These are phyloP conservation scores for Drosophila sproati DNA, from an alignment of 1,140 invertebrate species.

Conservation along the genomic window DNA sequence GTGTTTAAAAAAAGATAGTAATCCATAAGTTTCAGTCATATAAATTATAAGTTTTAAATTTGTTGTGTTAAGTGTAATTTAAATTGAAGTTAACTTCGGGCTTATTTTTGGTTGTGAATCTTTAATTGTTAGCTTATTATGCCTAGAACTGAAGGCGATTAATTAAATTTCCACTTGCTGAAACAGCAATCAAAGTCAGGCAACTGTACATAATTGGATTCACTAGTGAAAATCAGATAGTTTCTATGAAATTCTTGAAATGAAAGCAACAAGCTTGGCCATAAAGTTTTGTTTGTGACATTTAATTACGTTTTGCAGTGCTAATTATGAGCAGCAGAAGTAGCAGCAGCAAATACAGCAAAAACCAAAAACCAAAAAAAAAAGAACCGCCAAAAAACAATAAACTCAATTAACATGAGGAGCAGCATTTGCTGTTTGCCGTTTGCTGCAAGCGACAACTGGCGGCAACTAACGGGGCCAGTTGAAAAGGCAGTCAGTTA, in stretches of 20 bases:
- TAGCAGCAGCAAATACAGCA: background rate
- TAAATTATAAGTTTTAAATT: too few relatives aligned
- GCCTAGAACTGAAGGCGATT: conserved; percentile 1
- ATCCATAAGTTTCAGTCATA: background rate
- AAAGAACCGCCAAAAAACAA: conserved; percentile 25
- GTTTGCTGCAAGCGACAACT: conserved; percentile 50
- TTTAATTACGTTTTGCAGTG: conserved; percentile 54
- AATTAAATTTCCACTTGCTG: conserved; percentile 38
- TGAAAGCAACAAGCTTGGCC: conserved; percentile 68
- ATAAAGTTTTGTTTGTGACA: conserved; percentile 1
- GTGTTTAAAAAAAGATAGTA: background rate
- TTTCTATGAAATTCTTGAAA: conserved; percentile 61
- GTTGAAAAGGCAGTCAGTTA: conserved; percentile 42
- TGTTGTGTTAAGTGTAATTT: too few relatives aligned
- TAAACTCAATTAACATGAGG: conserved; percentile 72
- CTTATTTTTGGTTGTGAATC: too few relatives aligned
- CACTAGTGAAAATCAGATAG: conserved; percentile 58
- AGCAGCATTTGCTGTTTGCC: conserved; percentile 48
- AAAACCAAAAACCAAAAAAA: background rate
- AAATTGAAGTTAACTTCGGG: too few relatives aligned
- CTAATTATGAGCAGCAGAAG: conserved; percentile 54
- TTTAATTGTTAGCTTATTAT: background rate
- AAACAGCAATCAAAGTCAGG: conserved; percentile 25
- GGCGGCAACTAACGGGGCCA: conserved; percentile 35
- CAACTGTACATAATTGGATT: conserved; percentile 71